Evolutionary conservation across 2,888 invertebrate species (phyloP), one percentile per base, ranked within the genome.

Genomic region (Drosophila recens): DNA sequence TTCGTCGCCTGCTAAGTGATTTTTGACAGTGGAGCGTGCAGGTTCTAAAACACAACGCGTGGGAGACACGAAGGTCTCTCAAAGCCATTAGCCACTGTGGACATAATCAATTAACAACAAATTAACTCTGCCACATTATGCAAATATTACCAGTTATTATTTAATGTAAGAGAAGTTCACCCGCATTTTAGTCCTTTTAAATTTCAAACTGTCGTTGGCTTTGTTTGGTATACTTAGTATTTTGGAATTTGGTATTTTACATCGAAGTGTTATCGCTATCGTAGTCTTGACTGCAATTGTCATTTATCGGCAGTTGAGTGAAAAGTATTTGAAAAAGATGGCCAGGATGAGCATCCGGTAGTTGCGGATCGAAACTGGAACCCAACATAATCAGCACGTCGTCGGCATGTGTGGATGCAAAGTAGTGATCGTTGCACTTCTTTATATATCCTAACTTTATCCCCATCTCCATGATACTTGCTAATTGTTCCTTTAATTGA

Each of bases 1-100:
- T 52, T 63, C 20, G 49, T 68, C 51, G 43, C 23, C 54, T 38
- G 78, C 81, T 89, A 89, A 89, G 72, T 84, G 75, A 84, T 87
- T 89, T 75, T 62, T 53, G 72, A 23, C 89, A 75, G 59, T 77
- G 81, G 59, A 89, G 80, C 89, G 69, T 51, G 40, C 30, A 53
- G 52, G 38, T 53, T 57, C 52, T 67, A 64, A 71, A 73, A 61
- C 38, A 33, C 49, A 58, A 27, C 46, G 61, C 66, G 76, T 76
- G 77, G 72, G 67, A 42, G 13, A 54, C n/a, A 23, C 23, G 17
- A 36, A 17, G 42, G 5, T 20, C 49, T 43, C 11, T 4, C 10
- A 20, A 15, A 48, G 30, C 61, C 62, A 51, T 73, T 62, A 65
- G 63, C 42, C 48, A 52, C 45, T 69, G 65, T 79, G 33, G 23